A percentile compares a stretch with the other conserved stretches of the same genome.
Conservation (phyloP, 2,888 invertebrate species). For the Synanthedon andrenaeformis region DNA sequence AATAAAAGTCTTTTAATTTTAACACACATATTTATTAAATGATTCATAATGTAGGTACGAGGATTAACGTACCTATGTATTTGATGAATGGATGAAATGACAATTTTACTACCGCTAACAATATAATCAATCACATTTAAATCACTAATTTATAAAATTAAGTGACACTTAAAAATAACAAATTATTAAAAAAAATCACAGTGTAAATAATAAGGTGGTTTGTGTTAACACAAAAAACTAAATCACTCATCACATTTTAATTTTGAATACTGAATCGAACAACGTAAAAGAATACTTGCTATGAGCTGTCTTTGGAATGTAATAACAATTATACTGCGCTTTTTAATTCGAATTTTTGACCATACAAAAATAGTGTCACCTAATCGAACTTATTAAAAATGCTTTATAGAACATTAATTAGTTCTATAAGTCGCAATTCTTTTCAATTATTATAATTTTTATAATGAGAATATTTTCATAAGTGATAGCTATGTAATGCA, state of each 20-base stretch:
- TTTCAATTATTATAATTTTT: no score
- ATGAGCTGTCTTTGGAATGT: neutral
- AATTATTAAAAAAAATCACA: neutral
- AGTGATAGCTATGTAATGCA: no score
- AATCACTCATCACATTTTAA: neutral
- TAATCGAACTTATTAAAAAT: no score
- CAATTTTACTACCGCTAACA: neutral
- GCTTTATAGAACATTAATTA: no score
- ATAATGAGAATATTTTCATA: no score
- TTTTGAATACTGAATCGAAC: neutral
- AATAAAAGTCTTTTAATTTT: no score
- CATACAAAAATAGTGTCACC: no score
- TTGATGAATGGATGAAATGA: neutral
- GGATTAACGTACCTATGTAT: conserved; percentile 16
- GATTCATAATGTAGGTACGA: neutral
- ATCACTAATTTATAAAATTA: conserved; percentile 8
- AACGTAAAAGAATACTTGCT: neutral
- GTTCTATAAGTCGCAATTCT: no score
- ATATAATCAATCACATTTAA: conserved; percentile 13
- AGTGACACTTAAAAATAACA: neutral
- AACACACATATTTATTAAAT: neutral
- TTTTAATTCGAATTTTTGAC: no score
- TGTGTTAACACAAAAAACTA: neutral
- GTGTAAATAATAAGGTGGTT: neutral
- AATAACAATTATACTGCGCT: neutral